Evolutionary conservation across 2,113 vertebrate genomes (phyloP), one percentile per base, ranked within the genome.

Genomic region (Cathartes aura): DNA sequence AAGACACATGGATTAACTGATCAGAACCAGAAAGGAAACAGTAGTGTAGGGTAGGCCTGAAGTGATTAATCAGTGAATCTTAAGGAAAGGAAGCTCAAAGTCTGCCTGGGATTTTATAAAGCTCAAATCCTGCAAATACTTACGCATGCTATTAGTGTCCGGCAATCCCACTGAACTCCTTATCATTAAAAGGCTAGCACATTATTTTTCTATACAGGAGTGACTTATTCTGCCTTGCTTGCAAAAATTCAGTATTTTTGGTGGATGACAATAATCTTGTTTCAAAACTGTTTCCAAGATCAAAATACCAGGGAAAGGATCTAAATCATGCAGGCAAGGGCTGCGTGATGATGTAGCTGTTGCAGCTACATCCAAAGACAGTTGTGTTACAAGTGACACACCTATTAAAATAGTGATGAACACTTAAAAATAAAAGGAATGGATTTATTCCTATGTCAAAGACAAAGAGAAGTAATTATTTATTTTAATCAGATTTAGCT

Each of bases 261-360:
- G 40, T 75, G 45, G 30, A 72, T 85, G 15, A 64, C 21, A 60
- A 15, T 15, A 52, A 87, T 32, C 27, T 67, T 75, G 40, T 56
- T 89, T 89, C 36, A 60, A 73, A 94, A 70, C 43, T 82, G n/a
- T 20, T 82, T 85, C 67, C 62, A 82, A 81, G 50, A 71, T n/a
- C 17, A 73, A 91, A 90, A 81, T 20, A 89, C 9, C 29, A 82
- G 5, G 16, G 38, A 79, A 84, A 45, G 3, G 11, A 68, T 14
- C 17, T 42, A 79, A 71, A 82, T 23, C 15, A 38, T 16, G 17
- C 11, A 71, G 24, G 34, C 29, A 76, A 79, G 11, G 63, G 22
- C 53, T 80, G 4, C 0, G 0, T 18, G 29, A 38, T 20, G 24
- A 68, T 16, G 5, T 12, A 76, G 50, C n/a, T 90, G 30, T n/a